Conservation (phyloP, 2,888 invertebrate genomes). For the Danaus chrysippus region DNA sequence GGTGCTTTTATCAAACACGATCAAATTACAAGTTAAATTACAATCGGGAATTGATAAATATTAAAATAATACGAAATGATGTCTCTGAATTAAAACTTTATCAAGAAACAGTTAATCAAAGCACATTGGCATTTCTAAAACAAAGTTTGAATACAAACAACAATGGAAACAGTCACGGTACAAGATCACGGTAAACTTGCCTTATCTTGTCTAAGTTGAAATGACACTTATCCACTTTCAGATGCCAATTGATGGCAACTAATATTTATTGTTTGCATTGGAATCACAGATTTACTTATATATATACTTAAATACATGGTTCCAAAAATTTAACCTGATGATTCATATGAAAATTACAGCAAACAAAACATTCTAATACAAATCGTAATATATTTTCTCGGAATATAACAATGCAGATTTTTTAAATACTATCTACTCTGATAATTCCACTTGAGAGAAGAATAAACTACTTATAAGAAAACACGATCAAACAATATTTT, state of each 20-base stretch:
- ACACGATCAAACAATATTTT: too few species aligned
- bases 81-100: not conserved
- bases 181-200: conserved; percentile 50
- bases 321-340: not conserved
- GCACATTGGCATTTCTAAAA: not conserved
- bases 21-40: too few species aligned
- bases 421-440: too few species aligned
- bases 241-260: conserved; percentile 54
- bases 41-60: too few species aligned
- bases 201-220: conserved; percentile 57
- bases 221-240: conserved; percentile 63
- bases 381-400: too few species aligned
- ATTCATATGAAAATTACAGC: too few species aligned
- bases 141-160: not conserved
- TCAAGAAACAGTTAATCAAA: not conserved
- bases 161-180: conserved; percentile 27
- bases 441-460: too few species aligned
- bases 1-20: too few species aligned
- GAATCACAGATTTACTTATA: conserved; percentile 17
- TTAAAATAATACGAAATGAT: not conserved
- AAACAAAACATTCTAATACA: too few species aligned
- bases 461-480: too few species aligned
- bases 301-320: conserved; percentile 15
- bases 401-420: too few species aligned
- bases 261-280: conserved; percentile 32